Evolutionary conservation across 2,888 invertebrate genomes (phyloP).

Genomic region (Flexamia atlantica): DNA sequence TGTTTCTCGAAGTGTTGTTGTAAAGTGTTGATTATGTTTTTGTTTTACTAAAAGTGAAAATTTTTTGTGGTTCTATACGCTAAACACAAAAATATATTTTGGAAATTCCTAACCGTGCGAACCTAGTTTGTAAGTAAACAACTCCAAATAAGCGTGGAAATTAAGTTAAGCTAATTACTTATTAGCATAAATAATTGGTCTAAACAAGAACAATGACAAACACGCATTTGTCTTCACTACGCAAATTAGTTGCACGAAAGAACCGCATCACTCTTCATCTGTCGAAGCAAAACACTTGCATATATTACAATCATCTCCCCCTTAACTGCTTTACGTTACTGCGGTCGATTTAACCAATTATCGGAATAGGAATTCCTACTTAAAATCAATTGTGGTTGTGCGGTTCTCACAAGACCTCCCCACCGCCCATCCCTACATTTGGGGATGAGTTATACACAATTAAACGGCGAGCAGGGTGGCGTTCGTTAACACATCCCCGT

Average conservation of each 20-base stretch:
- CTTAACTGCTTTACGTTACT: conserved; percentile 42
- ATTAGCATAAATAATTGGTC: too few species aligned
- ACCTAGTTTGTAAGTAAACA: too few species aligned
- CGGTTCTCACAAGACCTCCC: not conserved
- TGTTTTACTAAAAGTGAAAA: too few species aligned
- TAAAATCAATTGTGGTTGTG: conserved; percentile 48
- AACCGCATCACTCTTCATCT: not conserved
- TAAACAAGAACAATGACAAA: too few species aligned
- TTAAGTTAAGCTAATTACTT: too few species aligned
- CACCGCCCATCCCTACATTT: not conserved
- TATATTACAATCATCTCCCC: conserved; percentile 32
- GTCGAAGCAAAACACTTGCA: conserved; percentile 62
- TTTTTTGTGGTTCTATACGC: too few species aligned
- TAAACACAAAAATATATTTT: too few species aligned
- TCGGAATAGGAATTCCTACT: conserved; percentile 49
- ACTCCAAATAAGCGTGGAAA: too few species aligned
- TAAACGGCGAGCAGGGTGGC: conserved; percentile 25
- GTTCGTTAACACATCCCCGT: conserved; percentile 52
- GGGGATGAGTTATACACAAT: conserved; percentile 49
- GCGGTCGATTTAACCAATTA: conserved; percentile 48
- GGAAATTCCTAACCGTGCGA: too few species aligned
- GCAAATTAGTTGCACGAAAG: conserved; percentile 16
- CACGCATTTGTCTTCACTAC: not conserved
- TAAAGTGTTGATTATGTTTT: too few species aligned
- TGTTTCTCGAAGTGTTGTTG: too few species aligned